These are phyloP conservation scores for Atta colombica DNA, from an alignment of 1,140 invertebrate species.

Conservation along the genomic window DNA sequence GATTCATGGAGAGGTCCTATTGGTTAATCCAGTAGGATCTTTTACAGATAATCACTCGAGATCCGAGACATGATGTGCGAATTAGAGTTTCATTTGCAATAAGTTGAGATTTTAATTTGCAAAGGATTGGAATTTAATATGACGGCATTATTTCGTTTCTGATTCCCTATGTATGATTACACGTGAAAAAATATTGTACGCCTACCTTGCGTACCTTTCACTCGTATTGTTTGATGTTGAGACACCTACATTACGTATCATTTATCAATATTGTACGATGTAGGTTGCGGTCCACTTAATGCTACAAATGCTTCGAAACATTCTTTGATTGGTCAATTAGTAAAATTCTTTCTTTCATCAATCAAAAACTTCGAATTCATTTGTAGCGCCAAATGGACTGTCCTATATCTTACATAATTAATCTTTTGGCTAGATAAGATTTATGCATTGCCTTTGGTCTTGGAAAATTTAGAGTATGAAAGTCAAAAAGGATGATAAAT, in stretches of 20 bases:
- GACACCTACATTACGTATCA: neutral
- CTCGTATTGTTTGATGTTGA: neutral
- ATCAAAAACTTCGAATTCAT: too few species aligned
- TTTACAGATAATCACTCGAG: neutral
- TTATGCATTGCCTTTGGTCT: neutral
- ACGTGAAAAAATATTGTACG: conserved; percentile 7
- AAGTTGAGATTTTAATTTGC: conserved; percentile 10
- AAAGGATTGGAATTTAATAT: conserved; percentile 15
- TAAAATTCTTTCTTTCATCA: too few species aligned
- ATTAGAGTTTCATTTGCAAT: conserved; percentile 9
- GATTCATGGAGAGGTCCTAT: neutral
- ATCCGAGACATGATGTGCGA: neutral
- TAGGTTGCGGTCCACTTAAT: neutral
- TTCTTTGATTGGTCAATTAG: too few species aligned
- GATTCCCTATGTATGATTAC: neutral
- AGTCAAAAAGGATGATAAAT: neutral
- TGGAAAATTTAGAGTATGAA: neutral
- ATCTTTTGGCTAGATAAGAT: neutral
- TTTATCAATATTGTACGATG: neutral
- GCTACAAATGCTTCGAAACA: too few species aligned
- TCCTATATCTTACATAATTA: neutral
- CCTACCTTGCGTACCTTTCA: conserved; percentile 25
- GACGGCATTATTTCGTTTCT: neutral
- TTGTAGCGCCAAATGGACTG: too few species aligned
- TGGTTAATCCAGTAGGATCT: neutral